These are phyloP conservation scores for Amphiura filiformis DNA, from an alignment of 35 echinoderm and acorn worm species.

Conservation along the genomic window DNA sequence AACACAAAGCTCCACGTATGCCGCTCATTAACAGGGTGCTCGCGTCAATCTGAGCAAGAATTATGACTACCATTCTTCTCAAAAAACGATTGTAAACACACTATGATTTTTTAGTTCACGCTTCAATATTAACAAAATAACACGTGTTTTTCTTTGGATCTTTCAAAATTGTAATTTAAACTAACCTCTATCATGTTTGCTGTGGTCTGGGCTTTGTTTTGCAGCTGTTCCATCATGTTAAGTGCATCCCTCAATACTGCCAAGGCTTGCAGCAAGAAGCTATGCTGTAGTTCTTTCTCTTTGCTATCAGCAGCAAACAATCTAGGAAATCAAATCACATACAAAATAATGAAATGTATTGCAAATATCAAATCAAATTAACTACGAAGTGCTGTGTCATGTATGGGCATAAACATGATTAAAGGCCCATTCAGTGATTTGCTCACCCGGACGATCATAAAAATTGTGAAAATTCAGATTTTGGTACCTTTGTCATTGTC, in stretches of 20 bases:
- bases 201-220: constrained; percentile 45
- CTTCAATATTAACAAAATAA: too few species aligned
- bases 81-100: not conserved
- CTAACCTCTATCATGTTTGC: constrained; percentile 51
- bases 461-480: too few species aligned
- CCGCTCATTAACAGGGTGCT: too few species aligned
- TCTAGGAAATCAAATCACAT: constrained; percentile 29
- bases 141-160: too few species aligned
- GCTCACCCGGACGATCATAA: too few species aligned
- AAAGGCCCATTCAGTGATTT: too few species aligned
- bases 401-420: not conserved
- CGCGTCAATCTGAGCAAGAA: too few species aligned
- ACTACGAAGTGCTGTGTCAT: not conserved
- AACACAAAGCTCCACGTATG: too few species aligned
- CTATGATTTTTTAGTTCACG: not conserved
- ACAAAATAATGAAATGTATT: constrained; percentile 13
- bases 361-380: too few species aligned
- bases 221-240: constrained; percentile 42
- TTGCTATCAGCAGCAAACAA: constrained; percentile 88
- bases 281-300: constrained; percentile 76
- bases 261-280: constrained; percentile 75
- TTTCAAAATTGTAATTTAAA: too few species aligned
- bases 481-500: too few species aligned
- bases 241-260: constrained; percentile 65
- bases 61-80: not conserved